Evolutionary conservation across 2,888 invertebrate genomes (phyloP).

Genomic region (Heliconius charithonia): DNA sequence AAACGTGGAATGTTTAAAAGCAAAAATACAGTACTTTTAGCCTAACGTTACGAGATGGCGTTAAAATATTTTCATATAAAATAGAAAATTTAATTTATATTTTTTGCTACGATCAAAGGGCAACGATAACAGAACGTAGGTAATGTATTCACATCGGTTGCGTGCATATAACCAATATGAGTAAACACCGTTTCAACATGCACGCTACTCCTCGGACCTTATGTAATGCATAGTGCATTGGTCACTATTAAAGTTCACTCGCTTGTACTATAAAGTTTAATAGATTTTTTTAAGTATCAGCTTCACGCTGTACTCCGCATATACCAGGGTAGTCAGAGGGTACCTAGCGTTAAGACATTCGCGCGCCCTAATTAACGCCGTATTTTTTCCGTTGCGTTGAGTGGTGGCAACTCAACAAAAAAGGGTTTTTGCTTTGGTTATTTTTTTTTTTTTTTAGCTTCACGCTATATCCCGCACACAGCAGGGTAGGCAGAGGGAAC

Average conservation of each 20-base stretch:
- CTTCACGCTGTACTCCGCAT: too few relatives aligned
- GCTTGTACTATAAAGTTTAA: background rate
- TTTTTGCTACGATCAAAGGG: conserved; percentile 20
- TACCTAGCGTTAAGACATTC: too few relatives aligned
- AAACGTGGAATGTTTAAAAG: background rate
- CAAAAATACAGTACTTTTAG: background rate
- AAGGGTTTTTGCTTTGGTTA: too few relatives aligned
- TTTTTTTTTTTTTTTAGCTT: too few relatives aligned
- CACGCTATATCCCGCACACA: too few relatives aligned
- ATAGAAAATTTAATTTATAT: conserved; percentile 2
- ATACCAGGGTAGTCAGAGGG: too few relatives aligned
- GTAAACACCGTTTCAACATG: conserved; percentile 35
- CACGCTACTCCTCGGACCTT: conserved; percentile 33
- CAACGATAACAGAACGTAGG: conserved; percentile 26
- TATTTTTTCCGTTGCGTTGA: too few relatives aligned
- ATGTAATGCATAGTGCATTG: conserved; percentile 11
- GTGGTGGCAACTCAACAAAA: too few relatives aligned
- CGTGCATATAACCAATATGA: conserved; percentile 43
- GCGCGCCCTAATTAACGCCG: too few relatives aligned
- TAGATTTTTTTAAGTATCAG: background rate
- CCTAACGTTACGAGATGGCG: background rate
- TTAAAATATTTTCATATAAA: background rate
- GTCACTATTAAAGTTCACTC: conserved; percentile 8
- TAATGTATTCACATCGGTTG: conserved; percentile 38
- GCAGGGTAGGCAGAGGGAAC: too few relatives aligned